Percentiles rank a stretch among this genome's conserved stretches.
These are phyloP conservation scores for Achroia grisella DNA, from an alignment of 1,140 invertebrate genomes.

Conservation along the genomic window DNA sequence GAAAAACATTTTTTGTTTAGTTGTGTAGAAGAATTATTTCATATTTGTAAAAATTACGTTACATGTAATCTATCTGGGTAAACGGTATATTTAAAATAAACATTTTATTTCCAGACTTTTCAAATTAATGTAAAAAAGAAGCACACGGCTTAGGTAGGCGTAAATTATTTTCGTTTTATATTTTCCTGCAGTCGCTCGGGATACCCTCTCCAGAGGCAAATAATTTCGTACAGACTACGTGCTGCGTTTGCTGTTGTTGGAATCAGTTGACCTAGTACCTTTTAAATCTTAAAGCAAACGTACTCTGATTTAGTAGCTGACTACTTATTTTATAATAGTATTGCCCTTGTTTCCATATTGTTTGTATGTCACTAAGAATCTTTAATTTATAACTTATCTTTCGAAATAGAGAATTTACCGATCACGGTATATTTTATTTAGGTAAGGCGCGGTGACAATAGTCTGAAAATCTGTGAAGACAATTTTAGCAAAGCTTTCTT, in stretches of 20 bases:
- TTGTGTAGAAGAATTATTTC: conserved; percentile 10
- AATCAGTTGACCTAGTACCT: conserved; percentile 33
- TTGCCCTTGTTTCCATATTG: too few relatives aligned
- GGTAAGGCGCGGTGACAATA: conserved; percentile 34
- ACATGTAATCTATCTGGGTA: conserved; percentile 11
- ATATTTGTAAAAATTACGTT: conserved; percentile 12
- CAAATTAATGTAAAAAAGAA: conserved; percentile 39
- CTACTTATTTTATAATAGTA: too few relatives aligned
- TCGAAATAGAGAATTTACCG: conserved; percentile 8
- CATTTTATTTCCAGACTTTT: conserved; percentile 38
- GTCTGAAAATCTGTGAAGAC: conserved; percentile 38
- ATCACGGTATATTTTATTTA: conserved; percentile 22
- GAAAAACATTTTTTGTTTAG: conserved; percentile 9
- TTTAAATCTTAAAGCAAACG: too few relatives aligned
- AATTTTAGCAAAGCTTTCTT: conserved; percentile 51
- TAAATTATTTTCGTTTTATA: conserved; percentile 60
- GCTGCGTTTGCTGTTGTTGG: conserved; percentile 35
- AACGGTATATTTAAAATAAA: conserved; percentile 38
- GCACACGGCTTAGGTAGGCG: conserved; percentile 41
- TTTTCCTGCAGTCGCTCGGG: conserved; percentile 39
- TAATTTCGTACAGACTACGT: conserved; percentile 55
- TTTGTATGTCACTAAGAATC: too few relatives aligned
- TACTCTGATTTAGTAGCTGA: too few relatives aligned
- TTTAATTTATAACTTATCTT: too few relatives aligned
- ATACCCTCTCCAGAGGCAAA: conserved; percentile 40